phyloP scores from a whole-genome alignment of 2,888 invertebrate species.

The Diaphora mendica region DNA sequence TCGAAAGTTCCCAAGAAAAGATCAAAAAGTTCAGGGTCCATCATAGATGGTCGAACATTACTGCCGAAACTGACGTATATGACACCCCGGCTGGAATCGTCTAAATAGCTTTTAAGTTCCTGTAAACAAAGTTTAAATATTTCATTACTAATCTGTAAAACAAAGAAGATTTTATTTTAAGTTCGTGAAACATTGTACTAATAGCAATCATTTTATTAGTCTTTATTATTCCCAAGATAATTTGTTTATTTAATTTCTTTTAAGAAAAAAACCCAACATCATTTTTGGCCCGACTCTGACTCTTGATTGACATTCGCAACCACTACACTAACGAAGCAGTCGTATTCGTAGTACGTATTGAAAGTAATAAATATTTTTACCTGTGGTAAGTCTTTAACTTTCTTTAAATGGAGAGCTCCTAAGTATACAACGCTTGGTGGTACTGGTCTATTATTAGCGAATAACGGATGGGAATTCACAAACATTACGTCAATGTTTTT shows the following conservation, averaged over 20 bases:
- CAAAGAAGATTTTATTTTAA: neutral
- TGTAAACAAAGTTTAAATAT: neutral
- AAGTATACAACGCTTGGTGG: constrained; percentile 56
- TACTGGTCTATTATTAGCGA: constrained; percentile 56
- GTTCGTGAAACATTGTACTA: neutral
- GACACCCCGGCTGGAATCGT: constrained; percentile 31
- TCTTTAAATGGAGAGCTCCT: constrained; percentile 54
- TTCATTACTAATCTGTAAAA: neutral
- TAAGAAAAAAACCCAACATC: too few relatives aligned
- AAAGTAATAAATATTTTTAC: constrained; percentile 32
- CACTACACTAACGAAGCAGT: too few relatives aligned
- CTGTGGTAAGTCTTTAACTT: constrained; percentile 50
- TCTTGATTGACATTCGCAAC: too few relatives aligned
- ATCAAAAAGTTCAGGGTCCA: constrained; percentile 15
- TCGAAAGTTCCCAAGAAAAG: constrained; percentile 9
- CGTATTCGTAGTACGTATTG: too few relatives aligned
- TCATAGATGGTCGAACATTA: constrained; percentile 27
- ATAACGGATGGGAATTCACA: constrained; percentile 52
- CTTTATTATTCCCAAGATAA: too few relatives aligned
- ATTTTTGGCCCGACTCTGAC: too few relatives aligned
- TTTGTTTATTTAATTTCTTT: too few relatives aligned
- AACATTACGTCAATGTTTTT: constrained; percentile 51
- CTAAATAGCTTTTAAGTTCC: constrained; percentile 13
- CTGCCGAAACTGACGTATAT: constrained; percentile 39
- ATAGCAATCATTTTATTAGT: neutral